These are phyloP conservation scores for Melikaiella ostensackeni DNA, from an alignment of 2,888 invertebrate genomes.

Conservation along the genomic window DNA sequence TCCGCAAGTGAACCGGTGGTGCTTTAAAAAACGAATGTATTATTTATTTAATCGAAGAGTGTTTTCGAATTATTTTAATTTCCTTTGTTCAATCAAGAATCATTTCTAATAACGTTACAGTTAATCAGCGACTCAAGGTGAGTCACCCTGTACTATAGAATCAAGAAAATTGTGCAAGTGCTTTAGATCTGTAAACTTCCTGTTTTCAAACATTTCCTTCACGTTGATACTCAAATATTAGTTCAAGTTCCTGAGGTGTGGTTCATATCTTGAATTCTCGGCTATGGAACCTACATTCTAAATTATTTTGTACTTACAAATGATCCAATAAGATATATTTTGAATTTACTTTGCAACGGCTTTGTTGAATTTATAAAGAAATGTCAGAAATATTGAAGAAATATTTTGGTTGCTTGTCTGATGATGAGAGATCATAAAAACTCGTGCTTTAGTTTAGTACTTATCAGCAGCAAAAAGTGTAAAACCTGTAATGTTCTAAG, in stretches of 20 bases:
- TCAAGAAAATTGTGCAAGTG: background rate
- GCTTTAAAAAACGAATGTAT: background rate
- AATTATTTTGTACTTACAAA: background rate
- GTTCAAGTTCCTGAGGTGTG: background rate
- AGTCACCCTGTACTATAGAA: background rate
- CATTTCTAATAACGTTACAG: background rate
- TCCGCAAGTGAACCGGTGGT: background rate
- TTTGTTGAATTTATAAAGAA: no score
- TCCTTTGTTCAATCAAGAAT: background rate
- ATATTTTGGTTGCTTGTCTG: background rate
- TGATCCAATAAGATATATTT: background rate
- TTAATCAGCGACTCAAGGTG: constrained; percentile 10
- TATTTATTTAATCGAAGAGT: background rate
- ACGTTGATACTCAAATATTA: background rate
- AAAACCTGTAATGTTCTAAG: background rate
- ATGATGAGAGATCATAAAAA: background rate
- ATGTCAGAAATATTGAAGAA: background rate
- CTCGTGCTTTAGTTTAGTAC: background rate
- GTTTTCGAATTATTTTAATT: background rate
- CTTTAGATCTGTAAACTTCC: background rate
- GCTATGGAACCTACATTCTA: background rate
- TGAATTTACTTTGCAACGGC: background rate
- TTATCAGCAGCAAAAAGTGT: background rate
- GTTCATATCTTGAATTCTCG: background rate
- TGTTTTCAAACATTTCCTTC: background rate